A percentile compares a stretch with the other conserved stretches of the same genome.
Evolutionary conservation across 2,113 vertebrate species (phyloP).

Genomic region (Diglossa brunneiventris): DNA sequence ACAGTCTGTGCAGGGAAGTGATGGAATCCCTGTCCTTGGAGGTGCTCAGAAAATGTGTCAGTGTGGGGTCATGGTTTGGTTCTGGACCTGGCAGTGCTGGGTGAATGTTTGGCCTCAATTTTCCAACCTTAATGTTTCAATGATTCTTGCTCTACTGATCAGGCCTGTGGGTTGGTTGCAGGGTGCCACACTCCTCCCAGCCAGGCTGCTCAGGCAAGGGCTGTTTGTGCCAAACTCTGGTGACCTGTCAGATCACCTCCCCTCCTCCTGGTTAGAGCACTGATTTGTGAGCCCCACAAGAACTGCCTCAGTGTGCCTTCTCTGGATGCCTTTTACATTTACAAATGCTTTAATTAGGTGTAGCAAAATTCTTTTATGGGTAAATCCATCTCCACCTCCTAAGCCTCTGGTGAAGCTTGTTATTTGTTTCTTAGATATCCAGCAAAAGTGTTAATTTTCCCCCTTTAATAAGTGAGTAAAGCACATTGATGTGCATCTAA

Average conservation of each 20-base stretch:
- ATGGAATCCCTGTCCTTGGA: neutral
- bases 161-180: neutral
- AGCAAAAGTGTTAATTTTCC: neutral
- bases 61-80: neutral
- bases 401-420: neutral
- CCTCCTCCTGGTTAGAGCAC: neutral
- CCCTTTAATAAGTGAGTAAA: neutral
- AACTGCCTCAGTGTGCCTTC: neutral
- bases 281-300: neutral
- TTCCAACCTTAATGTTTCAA: neutral
- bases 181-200: neutral
- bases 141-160: neutral
- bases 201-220: neutral
- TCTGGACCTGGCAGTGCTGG: neutral
- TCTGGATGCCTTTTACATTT: neutral
- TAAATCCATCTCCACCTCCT: neutral
- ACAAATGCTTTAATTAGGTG: neutral
- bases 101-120: neutral
- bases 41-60: neutral
- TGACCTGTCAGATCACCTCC: neutral
- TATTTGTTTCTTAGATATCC: neutral
- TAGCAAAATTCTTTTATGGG: neutral
- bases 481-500: neutral
- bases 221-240: neutral
- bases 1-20: neutral